Percentiles rank a stretch among this genome's conserved stretches.
Conservation (phyloP, 64 coral and sea anemone genomes). For the Montipora efflorescens region DNA sequence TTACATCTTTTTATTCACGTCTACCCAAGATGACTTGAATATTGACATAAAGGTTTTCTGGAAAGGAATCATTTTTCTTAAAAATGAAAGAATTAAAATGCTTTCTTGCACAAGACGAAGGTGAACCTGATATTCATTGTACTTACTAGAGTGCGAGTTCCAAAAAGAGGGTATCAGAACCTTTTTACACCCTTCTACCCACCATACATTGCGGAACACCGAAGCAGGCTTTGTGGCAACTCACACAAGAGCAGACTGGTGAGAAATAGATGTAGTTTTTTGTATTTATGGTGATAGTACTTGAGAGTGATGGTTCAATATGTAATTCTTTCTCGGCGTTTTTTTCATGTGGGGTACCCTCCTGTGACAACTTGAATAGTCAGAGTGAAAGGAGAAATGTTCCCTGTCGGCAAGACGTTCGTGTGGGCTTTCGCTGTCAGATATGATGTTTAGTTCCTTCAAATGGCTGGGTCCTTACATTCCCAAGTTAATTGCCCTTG, state of each 20-base stretch:
- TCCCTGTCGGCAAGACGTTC: background rate
- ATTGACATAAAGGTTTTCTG: no score
- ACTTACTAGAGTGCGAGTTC: background rate
- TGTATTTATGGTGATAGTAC: background rate
- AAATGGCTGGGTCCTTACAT: no score
- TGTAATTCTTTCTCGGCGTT: background rate
- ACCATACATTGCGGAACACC: conserved; percentile 44
- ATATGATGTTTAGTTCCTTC: no score
- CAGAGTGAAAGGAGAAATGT: background rate
- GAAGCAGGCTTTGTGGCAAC: conserved; percentile 1
- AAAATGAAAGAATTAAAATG: no score
- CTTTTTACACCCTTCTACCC: conserved; percentile 36
- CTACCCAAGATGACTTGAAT: no score
- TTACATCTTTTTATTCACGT: no score
- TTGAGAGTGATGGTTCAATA: background rate
- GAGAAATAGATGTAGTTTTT: background rate
- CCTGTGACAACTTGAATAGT: background rate
- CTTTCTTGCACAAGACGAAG: background rate
- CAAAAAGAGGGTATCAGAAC: conserved; percentile 15
- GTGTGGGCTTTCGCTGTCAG: no score
- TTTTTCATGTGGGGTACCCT: background rate
- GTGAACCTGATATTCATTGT: background rate
- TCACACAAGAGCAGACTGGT: background rate
- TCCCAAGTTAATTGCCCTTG: no score
- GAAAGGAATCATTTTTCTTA: no score